These are phyloP conservation scores for Rhopalosiphum padi DNA, from an alignment of 1,140 invertebrate species.

Conservation along the genomic window DNA sequence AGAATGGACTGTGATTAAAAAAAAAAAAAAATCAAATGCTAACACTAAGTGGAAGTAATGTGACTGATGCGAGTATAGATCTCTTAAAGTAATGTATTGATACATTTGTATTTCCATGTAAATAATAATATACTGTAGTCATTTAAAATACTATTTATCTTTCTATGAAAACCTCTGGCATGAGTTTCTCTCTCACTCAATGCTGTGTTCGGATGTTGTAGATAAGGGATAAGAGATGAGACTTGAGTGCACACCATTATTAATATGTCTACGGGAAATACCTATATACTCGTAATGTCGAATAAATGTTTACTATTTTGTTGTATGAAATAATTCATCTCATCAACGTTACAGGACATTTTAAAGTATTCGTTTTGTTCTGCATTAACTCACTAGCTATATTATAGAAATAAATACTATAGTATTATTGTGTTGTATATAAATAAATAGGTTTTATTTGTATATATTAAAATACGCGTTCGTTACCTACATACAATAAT, in stretches of 20 bases:
- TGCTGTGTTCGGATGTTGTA: not conserved
- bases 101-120: slow-evolving; percentile 12
- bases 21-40: not conserved
- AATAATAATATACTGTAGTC: not conserved
- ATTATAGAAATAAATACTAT: not conserved
- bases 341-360: not conserved
- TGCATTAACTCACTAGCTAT: not conserved
- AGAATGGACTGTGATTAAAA: not conserved
- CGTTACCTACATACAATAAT: not conserved
- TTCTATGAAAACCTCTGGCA: not conserved
- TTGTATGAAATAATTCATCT: not conserved
- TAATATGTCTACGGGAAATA: not conserved
- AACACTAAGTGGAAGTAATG: not conserved
- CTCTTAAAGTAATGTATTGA: not conserved
- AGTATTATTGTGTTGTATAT: not conserved
- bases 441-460: not conserved
- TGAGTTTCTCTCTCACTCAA: not conserved
- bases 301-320: not conserved
- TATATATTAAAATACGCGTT: not conserved
- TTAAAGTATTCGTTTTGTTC: not conserved
- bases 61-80: not conserved
- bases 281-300: not conserved
- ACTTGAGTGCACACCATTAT: not conserved
- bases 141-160: slow-evolving; percentile 16
- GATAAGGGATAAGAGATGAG: not conserved